These are phyloP conservation scores for Brachirus orientalis DNA, from an alignment of 2,113 vertebrate genomes.

Conservation along the genomic window DNA sequence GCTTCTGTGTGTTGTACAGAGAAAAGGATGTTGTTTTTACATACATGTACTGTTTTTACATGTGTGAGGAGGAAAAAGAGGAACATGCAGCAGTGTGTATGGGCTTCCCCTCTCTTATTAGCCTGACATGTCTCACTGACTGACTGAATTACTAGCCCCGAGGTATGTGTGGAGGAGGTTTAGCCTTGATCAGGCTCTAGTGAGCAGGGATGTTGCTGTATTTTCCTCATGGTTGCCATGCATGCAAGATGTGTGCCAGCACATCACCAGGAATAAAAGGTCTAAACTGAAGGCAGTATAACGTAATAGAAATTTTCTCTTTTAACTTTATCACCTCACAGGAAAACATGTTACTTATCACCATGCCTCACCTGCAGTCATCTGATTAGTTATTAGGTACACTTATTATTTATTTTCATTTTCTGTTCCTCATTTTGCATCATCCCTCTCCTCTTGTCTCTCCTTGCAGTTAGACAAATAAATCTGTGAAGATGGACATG, in stretches of 20 bases:
- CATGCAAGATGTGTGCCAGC: constrained; percentile 11
- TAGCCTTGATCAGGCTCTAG: neutral
- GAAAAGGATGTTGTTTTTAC: no score
- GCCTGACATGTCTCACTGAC: constrained; percentile 11
- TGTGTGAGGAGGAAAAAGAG: no score
- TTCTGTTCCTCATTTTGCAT: neutral
- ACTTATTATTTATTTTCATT: neutral
- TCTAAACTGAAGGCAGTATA: no score
- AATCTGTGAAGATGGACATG: constrained; percentile 88
- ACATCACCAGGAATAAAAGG: neutral
- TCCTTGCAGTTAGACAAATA: constrained; percentile 52
- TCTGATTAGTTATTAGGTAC: no score
- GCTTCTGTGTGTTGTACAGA: neutral
- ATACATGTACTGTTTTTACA: no score
- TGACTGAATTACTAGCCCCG: constrained; percentile 8
- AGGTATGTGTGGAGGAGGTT: neutral
- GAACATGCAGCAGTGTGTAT: constrained; percentile 5
- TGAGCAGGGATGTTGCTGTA: constrained; percentile 22
- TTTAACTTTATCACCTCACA: no score
- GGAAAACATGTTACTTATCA: no score
- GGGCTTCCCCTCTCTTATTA: constrained; percentile 47
- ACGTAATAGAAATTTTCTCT: no score
- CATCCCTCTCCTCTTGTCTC: constrained; percentile 1
- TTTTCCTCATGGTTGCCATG: constrained; percentile 19
- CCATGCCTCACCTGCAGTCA: no score